Evolutionary conservation across 2,888 invertebrate genomes (phyloP).

Genomic region (Meteorus colon): DNA sequence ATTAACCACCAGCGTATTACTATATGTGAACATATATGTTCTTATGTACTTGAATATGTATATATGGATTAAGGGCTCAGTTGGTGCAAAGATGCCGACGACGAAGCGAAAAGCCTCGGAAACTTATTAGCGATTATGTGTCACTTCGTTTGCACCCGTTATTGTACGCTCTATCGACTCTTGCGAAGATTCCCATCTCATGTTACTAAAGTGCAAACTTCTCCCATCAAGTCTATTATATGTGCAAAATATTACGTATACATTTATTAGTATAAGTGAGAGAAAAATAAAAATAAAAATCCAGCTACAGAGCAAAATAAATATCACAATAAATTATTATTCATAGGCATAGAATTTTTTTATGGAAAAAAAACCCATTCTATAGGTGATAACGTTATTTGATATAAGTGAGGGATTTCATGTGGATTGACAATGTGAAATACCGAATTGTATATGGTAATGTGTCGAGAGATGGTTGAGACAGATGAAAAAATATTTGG

Average conservation of each 20-base stretch:
- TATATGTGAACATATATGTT: too few relatives aligned
- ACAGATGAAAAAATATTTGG: slow-evolving; percentile 44
- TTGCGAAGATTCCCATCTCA: slow-evolving; percentile 1
- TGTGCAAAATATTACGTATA: neutral
- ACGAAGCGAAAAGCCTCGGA: slow-evolving; percentile 57
- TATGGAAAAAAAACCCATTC: neutral
- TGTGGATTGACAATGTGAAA: slow-evolving; percentile 14
- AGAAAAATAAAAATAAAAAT: neutral
- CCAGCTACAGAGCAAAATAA: neutral
- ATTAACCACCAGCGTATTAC: too few relatives aligned
- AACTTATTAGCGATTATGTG: slow-evolving; percentile 63
- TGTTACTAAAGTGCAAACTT: neutral
- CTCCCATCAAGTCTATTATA: neutral
- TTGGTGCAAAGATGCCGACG: slow-evolving; percentile 50
- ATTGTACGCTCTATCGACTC: slow-evolving; percentile 7
- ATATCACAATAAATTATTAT: neutral
- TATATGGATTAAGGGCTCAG: slow-evolving; percentile 36
- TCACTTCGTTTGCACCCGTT: slow-evolving; percentile 61
- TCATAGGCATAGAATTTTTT: neutral
- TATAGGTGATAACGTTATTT: neutral
- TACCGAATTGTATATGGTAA: slow-evolving; percentile 45
- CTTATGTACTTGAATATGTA: neutral
- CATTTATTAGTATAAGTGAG: neutral
- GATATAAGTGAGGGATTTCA: slow-evolving; percentile 16
- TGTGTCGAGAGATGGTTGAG: slow-evolving; percentile 36